Conservation (phyloP, 2,888 invertebrate species). For the Aquatica leii region DNA sequence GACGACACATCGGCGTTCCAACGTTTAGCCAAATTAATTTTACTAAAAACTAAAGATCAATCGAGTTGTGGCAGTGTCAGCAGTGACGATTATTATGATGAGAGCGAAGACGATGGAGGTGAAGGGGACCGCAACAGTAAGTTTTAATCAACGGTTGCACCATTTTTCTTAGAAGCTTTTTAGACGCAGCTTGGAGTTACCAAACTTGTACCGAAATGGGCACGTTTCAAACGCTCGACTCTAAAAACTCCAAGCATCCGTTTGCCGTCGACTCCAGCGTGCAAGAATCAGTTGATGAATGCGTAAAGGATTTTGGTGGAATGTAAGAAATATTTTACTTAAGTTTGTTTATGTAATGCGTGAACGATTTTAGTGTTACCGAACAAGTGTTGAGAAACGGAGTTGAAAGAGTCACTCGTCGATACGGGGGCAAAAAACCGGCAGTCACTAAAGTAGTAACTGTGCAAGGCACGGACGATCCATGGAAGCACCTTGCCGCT, state of each 20-base stretch:
- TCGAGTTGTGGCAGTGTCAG: neutral
- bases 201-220: conserved; percentile 27
- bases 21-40: conserved; percentile 16
- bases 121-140: no score
- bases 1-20: conserved; percentile 14
- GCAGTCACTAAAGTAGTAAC: conserved; percentile 20
- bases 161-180: neutral
- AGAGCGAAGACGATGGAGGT: neutral
- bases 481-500: conserved; percentile 22
- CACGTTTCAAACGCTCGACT: conserved; percentile 23
- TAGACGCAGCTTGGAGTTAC: conserved; percentile 22
- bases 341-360: neutral
- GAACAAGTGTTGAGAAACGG: conserved; percentile 17
- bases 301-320: conserved; percentile 12
- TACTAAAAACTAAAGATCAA: conserved; percentile 15
- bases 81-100: no score
- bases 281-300: conserved; percentile 24
- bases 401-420: conserved; percentile 12
- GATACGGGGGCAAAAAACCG: conserved; percentile 23
- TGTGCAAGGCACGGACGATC: conserved; percentile 23
- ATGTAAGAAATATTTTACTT: conserved; percentile 16
- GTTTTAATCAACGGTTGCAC: neutral
- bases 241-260: conserved; percentile 15
- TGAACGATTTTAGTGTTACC: conserved; percentile 14
- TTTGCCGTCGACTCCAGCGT: conserved; percentile 19